Conservation (phyloP, 2,113 vertebrate species). For the Trogon melanurus region DNA sequence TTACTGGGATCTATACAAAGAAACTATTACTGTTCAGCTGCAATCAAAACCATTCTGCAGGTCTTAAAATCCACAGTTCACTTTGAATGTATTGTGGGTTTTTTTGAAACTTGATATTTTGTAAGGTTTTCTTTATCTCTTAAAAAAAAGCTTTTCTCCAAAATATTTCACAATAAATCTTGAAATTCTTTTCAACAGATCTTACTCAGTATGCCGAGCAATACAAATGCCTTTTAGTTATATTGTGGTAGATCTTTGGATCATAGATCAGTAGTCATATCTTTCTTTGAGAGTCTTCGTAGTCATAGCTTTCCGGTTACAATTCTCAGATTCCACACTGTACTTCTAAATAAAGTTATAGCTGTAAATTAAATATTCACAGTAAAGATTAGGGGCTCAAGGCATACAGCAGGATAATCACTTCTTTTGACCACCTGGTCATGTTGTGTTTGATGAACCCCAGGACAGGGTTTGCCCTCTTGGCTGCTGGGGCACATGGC, state of each 20-base stretch:
- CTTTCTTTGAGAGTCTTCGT: background rate
- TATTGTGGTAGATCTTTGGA: background rate
- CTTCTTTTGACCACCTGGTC: background rate
- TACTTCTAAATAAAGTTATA: background rate
- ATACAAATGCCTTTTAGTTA: background rate
- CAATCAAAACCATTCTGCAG: constrained; percentile 28
- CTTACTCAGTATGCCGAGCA: background rate
- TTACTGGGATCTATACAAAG: background rate
- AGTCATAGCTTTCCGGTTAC: background rate
- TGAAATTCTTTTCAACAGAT: background rate
- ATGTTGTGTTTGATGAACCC: background rate
- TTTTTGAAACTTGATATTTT: background rate
- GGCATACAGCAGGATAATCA: no score
- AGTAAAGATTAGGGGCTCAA: background rate
- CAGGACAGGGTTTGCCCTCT: background rate
- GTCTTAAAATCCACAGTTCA: background rate
- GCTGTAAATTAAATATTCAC: background rate
- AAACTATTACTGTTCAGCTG: constrained; percentile 27
- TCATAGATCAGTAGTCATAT: background rate
- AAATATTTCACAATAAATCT: constrained; percentile 14
- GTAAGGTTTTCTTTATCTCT: background rate
- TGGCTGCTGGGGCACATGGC: background rate
- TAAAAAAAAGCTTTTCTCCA: background rate
- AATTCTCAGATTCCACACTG: background rate
- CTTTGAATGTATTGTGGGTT: background rate